Evolutionary conservation across 2,113 vertebrate genomes (phyloP).

Genomic region (Tenrec ecaudatus): DNA sequence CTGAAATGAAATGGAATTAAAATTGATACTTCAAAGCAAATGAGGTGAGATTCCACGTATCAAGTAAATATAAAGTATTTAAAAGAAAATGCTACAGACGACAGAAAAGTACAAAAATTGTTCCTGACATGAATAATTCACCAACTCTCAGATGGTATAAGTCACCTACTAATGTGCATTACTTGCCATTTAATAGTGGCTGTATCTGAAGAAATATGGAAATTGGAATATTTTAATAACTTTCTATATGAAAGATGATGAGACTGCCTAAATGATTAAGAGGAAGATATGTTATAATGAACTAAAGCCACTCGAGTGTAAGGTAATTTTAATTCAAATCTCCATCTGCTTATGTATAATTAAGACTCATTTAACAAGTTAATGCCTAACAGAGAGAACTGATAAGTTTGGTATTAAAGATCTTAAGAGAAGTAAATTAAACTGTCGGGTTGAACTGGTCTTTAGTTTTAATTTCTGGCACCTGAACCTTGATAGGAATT

Average conservation of each 20-base stretch:
- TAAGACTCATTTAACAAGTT: slow-evolving; percentile 95
- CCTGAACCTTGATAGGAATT: slow-evolving; percentile 84
- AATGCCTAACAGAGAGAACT: slow-evolving; percentile 91
- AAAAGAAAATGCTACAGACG: slow-evolving; percentile 85
- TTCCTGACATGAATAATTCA: slow-evolving; percentile 89
- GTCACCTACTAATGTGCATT: slow-evolving; percentile 88
- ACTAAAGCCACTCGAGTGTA: slow-evolving; percentile 94
- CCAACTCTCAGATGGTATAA: slow-evolving; percentile 84
- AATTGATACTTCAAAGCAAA: slow-evolving; percentile 81
- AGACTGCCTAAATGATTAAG: slow-evolving; percentile 94
- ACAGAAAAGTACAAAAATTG: slow-evolving; percentile 86
- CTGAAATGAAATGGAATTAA: slow-evolving; percentile 67
- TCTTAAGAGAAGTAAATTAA: slow-evolving; percentile 90
- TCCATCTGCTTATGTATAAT: slow-evolving; percentile 94
- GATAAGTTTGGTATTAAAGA: slow-evolving; percentile 90
- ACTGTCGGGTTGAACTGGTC: slow-evolving; percentile 87
- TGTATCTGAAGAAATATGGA: slow-evolving; percentile 92
- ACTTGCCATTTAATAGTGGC: slow-evolving; percentile 89
- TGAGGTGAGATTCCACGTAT: slow-evolving; percentile 77
- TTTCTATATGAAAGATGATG: slow-evolving; percentile 91
- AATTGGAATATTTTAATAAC: slow-evolving; percentile 91
- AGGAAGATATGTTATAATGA: slow-evolving; percentile 95
- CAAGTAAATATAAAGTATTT: slow-evolving; percentile 85
- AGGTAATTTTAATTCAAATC: slow-evolving; percentile 97
- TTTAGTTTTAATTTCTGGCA: slow-evolving; percentile 87